Percentiles rank a stretch among this genome's conserved stretches.
Conservation (phyloP, 2,888 invertebrate genomes). For the Coleophora deauratella region DNA sequence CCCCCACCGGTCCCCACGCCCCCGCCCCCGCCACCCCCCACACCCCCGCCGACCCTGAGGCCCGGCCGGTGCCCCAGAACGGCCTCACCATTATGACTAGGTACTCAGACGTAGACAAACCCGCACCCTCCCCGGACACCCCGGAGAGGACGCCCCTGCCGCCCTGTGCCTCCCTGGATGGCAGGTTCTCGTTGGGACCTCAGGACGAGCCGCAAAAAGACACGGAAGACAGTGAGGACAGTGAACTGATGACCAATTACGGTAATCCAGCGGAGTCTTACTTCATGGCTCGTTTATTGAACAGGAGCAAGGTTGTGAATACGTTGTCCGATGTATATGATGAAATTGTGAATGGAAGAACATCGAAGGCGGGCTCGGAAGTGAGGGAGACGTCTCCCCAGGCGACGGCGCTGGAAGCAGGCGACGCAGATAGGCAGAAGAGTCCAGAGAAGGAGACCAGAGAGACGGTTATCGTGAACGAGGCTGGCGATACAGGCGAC, state of each 20-base stretch:
- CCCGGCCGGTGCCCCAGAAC: slow-evolving; percentile 45
- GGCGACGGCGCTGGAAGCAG: slow-evolving; percentile 15
- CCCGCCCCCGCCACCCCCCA: slow-evolving; percentile 13
- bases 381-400: slow-evolving; percentile 20
- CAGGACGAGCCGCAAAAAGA: slow-evolving; percentile 24
- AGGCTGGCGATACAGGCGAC: no score
- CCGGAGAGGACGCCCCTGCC: slow-evolving; percentile 36
- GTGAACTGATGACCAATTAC: slow-evolving; percentile 49
- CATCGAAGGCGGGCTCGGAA: slow-evolving; percentile 15
- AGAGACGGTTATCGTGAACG: no score
- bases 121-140: slow-evolving; percentile 25
- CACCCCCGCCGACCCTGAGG: slow-evolving; percentile 16
- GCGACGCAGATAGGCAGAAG: slow-evolving; percentile 6
- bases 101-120: slow-evolving; percentile 53
- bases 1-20: slow-evolving; percentile 18
- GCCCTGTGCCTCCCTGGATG: slow-evolving; percentile 47
- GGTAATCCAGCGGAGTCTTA: slow-evolving; percentile 66
- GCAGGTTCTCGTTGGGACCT: slow-evolving; percentile 36
- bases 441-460: slow-evolving; percentile 4
- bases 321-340: slow-evolving; percentile 56
- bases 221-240: slow-evolving; percentile 24
- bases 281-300: slow-evolving; percentile 60
- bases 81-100: slow-evolving; percentile 66
- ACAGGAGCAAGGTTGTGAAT: slow-evolving; percentile 51
- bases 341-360: slow-evolving; percentile 35